Conservation (phyloP, 2,113 vertebrate species). For the Paedocypris sp. region DNA sequence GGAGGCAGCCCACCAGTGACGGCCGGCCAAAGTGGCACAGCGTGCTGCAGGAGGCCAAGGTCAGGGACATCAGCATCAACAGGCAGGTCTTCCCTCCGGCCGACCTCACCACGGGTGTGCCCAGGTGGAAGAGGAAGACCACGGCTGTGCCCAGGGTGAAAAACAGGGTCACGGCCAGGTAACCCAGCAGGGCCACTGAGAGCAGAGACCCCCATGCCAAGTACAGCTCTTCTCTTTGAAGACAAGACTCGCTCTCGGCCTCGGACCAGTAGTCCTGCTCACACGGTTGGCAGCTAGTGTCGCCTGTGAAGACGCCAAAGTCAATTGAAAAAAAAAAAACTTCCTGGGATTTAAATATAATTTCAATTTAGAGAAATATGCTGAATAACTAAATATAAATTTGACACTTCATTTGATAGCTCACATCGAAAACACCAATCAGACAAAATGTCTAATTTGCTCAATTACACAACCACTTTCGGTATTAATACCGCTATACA, state of each 20-base stretch:
- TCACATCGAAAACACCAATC: no score
- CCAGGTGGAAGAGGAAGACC: constrained; percentile 56
- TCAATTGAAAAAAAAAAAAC: background rate
- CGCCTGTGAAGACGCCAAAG: constrained; percentile 42
- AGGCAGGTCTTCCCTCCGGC: constrained; percentile 72
- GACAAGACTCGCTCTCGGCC: constrained; percentile 47
- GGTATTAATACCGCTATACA: no score
- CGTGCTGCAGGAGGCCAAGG: constrained; percentile 46
- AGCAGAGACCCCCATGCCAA: constrained; percentile 52
- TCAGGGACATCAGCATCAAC: constrained; percentile 61
- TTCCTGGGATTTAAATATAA: no score
- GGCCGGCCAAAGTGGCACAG: constrained; percentile 58
- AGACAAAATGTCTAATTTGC: no score
- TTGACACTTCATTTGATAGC: no score
- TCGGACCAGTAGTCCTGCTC: constrained; percentile 56
- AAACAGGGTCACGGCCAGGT: constrained; percentile 57
- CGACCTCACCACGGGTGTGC: constrained; percentile 66
- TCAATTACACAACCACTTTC: no score
- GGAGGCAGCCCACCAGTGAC: constrained; percentile 45
- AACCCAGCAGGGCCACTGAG: constrained; percentile 48
- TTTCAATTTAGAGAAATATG: no score
- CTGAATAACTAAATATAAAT: no score
- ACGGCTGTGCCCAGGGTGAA: constrained; percentile 46
- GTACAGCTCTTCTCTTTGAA: constrained; percentile 44
- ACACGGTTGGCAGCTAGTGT: constrained; percentile 58